Evolutionary conservation across 2,888 invertebrate genomes (phyloP).

Genomic region (Lithosia quadra): DNA sequence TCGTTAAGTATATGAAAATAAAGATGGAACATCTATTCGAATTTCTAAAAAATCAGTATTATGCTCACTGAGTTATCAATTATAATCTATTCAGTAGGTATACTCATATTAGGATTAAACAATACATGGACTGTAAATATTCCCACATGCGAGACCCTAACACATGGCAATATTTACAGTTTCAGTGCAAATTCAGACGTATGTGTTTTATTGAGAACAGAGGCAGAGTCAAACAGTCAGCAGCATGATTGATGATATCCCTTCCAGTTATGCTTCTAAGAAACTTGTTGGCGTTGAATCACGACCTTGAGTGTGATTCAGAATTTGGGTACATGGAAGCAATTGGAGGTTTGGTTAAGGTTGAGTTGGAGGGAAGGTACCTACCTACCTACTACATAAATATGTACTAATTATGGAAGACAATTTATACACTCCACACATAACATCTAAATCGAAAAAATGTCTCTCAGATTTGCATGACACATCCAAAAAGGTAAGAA

Average conservation of each 20-base stretch:
- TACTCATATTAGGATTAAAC: too few species aligned
- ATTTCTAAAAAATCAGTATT: background rate
- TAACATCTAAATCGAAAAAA: background rate
- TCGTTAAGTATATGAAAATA: too few species aligned
- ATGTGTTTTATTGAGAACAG: slow-evolving; percentile 25
- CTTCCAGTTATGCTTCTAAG: slow-evolving; percentile 20
- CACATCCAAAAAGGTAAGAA: background rate
- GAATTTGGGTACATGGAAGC: background rate
- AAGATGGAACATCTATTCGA: too few species aligned
- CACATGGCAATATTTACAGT: too few species aligned
- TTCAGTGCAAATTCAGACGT: too few species aligned
- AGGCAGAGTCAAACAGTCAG: slow-evolving; percentile 28
- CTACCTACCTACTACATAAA: too few species aligned
- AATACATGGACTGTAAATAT: too few species aligned
- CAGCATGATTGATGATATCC: slow-evolving; percentile 49
- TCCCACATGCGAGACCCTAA: too few species aligned
- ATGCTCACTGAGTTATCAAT: background rate
- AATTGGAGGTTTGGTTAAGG: too few species aligned
- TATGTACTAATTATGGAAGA: too few species aligned
- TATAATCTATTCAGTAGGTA: background rate
- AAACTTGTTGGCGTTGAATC: background rate
- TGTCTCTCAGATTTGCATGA: background rate
- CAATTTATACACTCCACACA: background rate
- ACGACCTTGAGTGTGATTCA: background rate
- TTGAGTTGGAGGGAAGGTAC: too few species aligned